phyloP scores from a whole-genome alignment of 2,113 vertebrate species.

The Macquaria australasica region DNA sequence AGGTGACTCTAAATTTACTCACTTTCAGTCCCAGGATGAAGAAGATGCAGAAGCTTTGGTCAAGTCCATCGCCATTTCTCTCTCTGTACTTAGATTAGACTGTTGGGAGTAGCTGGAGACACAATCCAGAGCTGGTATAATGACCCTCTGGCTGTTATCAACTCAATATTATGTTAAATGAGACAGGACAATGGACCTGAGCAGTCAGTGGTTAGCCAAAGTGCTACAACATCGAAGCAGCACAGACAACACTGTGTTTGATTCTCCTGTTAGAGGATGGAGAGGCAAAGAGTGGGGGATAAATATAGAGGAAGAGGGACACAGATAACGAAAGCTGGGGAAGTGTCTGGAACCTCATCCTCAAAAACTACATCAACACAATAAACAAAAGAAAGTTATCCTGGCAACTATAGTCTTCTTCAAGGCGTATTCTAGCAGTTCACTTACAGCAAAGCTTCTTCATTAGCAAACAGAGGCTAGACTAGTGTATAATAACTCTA shows the following conservation, averaged over 20 bases:
- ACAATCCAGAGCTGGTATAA: constrained; percentile 55
- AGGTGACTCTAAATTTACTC: constrained; percentile 54
- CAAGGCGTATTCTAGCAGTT: not conserved
- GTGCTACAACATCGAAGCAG: constrained; percentile 26
- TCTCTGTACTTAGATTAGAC: constrained; percentile 59
- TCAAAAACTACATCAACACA: not conserved
- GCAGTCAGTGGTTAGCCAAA: constrained; percentile 51
- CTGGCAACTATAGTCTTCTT: not conserved
- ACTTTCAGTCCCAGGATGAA: constrained; percentile 50
- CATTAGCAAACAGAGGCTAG: not conserved
- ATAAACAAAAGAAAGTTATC: not conserved
- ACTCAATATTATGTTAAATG: constrained; percentile 58
- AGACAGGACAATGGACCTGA: constrained; percentile 65
- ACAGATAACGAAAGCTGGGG: constrained; percentile 22
- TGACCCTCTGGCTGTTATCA: constrained; percentile 61
- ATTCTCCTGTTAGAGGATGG: constrained; percentile 49
- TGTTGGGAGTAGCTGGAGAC: constrained; percentile 53
- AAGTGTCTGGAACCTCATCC: constrained; percentile 20
- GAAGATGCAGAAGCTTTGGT: constrained; percentile 55
- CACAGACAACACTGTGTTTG: constrained; percentile 55
- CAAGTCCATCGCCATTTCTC: constrained; percentile 59
- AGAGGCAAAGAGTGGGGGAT: constrained; percentile 27
- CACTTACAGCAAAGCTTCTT: not conserved
- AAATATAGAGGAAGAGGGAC: constrained; percentile 28
- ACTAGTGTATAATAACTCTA: not conserved